These are phyloP conservation scores for Nephrotoma guestfalica DNA, from an alignment of 2,888 invertebrate species.

Conservation along the genomic window DNA sequence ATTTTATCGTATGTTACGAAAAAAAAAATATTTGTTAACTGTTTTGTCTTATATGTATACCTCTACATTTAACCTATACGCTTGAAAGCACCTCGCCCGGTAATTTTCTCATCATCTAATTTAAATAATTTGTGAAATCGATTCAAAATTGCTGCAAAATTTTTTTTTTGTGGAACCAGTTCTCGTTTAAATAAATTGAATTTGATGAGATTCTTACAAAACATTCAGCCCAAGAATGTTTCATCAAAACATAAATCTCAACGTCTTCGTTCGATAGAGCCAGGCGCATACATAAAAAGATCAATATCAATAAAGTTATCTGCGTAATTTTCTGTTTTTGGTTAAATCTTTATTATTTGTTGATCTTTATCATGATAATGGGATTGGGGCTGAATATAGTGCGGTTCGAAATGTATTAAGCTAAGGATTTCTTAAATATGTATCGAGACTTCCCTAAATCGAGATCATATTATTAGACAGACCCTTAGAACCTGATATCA, in stretches of 20 bases:
- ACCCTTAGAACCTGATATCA: no score
- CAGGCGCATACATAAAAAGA: background rate
- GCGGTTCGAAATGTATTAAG: background rate
- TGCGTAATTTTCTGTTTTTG: background rate
- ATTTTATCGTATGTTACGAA: background rate
- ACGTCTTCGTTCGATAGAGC: background rate
- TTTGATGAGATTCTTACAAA: background rate
- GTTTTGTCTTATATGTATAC: background rate
- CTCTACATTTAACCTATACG: no score
- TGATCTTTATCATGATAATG: background rate
- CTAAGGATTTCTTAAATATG: background rate
- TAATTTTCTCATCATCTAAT: background rate
- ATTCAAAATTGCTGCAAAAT: background rate
- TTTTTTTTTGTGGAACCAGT: background rate
- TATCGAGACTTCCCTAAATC: no score
- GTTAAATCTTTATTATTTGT: background rate
- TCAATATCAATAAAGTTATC: background rate
- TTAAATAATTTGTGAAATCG: background rate
- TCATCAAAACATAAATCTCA: background rate
- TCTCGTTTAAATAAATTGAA: background rate
- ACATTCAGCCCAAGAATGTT: background rate
- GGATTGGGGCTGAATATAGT: background rate
- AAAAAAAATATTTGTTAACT: no score
- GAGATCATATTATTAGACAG: no score
- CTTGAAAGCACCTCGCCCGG: background rate